Conservation (phyloP, 2,113 vertebrate species). For the Cyphomyrus discorhynchus region DNA sequence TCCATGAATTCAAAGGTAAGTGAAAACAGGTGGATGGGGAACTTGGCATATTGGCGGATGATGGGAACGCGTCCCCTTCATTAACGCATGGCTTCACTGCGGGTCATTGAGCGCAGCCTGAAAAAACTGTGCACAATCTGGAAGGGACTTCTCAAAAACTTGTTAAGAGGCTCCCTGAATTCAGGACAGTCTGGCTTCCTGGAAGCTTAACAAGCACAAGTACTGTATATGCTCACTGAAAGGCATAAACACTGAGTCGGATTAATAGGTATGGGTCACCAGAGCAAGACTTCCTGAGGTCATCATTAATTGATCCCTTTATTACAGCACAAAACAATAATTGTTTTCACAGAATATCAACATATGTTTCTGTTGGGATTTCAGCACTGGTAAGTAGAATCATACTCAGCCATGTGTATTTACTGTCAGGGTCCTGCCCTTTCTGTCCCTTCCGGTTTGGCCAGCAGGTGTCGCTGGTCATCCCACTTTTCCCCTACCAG, state of each 20-base stretch:
- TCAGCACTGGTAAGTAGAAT: not conserved
- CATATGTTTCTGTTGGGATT: not conserved
- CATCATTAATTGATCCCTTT: not conserved
- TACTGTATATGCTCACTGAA: not conserved
- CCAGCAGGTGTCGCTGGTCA: too few species aligned
- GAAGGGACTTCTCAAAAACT: not conserved
- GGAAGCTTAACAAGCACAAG: not conserved
- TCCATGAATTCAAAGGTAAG: not conserved
- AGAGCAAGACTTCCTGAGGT: not conserved
- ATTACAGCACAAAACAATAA: not conserved
- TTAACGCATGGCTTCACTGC: conserved; percentile 96
- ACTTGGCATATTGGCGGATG: not conserved
- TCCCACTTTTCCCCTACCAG: too few species aligned
- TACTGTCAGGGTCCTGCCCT: too few species aligned
- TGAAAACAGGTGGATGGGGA: not conserved
- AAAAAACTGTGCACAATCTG: not conserved
- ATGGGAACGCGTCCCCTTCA: not conserved
- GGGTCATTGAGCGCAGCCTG: not conserved
- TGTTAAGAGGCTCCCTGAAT: not conserved
- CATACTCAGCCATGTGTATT: not conserved
- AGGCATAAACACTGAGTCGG: not conserved
- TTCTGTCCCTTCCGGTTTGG: too few species aligned
- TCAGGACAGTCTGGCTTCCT: not conserved
- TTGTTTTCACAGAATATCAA: not conserved
- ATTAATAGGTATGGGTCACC: not conserved